Base-by-base conservation (phyloP, 2,797 vertebrate species). In the Presbytis comata region DNA sequence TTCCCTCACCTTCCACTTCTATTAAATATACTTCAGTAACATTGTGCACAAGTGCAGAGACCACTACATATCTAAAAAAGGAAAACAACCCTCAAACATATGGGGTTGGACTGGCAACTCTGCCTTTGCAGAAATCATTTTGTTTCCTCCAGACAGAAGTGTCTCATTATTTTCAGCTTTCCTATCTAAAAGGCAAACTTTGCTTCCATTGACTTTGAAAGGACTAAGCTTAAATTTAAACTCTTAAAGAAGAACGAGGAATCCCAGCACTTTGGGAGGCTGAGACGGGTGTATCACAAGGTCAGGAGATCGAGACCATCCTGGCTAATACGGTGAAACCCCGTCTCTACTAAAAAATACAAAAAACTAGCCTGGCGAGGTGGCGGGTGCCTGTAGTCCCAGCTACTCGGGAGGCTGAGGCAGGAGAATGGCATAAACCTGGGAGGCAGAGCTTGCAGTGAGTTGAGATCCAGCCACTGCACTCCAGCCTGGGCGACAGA, bases 131-230 rank as follows among this genome's bases (percentile, higher is more conserved):
- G 70, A 79, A 74, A 89, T n/a, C n/a, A 84, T 81, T 50, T 96
- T 24, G 79, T 76, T 78, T 86, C 50, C 70, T 46, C 59, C 61
- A 97, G 86, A 96, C 82, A 96, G 59, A 96, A 97, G 93, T 79
- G 96, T 94, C 87, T 83, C 76, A 76, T 97, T 67, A 59, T 72
- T 64, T 95, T 91, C 85, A 88, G 74, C 79, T 97, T 75, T 93
- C 30, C 50, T 70, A 85, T 89, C 39, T 74, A 55, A 89, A 92
- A 96, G 46, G 64, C 64, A 92, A 94, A 89, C 89, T 95, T 95
- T 59, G 86, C 89, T 95, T 93, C 96, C 96, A 92, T 1, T 72
- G 55, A 70, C 76, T 96, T 94, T 86, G n/a, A 28, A 79, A 94
- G 26, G 33, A 53, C 48, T 64, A 61, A 75, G 86, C 64, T 94